phyloP scores from a whole-genome alignment of 2,113 vertebrate species.

The Heterotilapia buettikoferi region DNA sequence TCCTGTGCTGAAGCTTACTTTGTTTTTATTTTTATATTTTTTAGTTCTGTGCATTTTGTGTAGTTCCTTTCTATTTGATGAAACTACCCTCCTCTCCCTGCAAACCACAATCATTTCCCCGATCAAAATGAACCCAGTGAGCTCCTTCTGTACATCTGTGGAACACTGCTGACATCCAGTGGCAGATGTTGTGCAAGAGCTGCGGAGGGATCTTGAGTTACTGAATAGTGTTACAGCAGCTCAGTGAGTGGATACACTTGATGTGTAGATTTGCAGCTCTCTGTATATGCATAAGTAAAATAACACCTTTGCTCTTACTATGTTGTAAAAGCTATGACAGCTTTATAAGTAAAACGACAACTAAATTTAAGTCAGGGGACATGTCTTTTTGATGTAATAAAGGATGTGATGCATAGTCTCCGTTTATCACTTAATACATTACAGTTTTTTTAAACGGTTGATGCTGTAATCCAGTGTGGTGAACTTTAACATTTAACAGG shows the following conservation, averaged over 20 bases:
- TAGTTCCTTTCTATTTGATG: not conserved
- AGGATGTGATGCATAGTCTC: not conserved
- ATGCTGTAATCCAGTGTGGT: not conserved
- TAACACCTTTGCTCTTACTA: not conserved
- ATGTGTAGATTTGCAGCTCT: not conserved
- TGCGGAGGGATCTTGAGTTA: not conserved
- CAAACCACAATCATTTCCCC: not conserved
- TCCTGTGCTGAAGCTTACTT: not conserved
- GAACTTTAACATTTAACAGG: not conserved
- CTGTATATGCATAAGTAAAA: not conserved
- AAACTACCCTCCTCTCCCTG: not conserved
- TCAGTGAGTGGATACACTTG: not conserved
- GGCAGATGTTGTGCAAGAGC: not conserved
- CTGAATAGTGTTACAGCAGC: not conserved
- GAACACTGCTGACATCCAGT: conserved; percentile 62
- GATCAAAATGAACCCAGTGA: not conserved
- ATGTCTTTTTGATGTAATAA: not conserved
- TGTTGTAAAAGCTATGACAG: not conserved
- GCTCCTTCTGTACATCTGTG: not conserved
- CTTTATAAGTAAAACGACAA: conserved; percentile 8
- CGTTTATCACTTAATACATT: no score
- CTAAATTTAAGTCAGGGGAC: not conserved
- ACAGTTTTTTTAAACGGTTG: not conserved
- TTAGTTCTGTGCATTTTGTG: not conserved
- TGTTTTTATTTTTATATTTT: not conserved